These are phyloP conservation scores for Conus betulinus DNA, from an alignment of 1,140 invertebrate species.

Conservation along the genomic window DNA sequence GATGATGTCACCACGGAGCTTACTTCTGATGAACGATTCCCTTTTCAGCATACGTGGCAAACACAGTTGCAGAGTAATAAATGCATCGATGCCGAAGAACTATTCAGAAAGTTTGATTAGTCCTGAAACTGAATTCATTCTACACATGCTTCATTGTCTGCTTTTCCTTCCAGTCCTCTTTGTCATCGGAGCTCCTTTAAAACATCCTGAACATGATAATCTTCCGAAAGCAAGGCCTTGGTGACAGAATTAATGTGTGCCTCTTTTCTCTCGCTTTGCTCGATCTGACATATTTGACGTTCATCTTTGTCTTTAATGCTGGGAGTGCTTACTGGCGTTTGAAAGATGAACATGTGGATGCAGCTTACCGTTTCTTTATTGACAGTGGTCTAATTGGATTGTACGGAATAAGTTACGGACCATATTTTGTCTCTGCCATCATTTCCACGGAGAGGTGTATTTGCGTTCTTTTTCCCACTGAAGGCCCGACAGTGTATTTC, in stretches of 20 bases:
- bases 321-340: not conserved
- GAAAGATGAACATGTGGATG: not conserved
- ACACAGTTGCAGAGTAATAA: not conserved
- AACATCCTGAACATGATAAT: constrained; percentile 8
- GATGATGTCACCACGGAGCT: no score
- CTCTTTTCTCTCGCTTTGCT: not conserved
- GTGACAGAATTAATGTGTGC: constrained; percentile 11
- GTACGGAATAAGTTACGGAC: not conserved
- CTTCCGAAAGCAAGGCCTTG: not conserved
- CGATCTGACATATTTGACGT: not conserved
- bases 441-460: not conserved
- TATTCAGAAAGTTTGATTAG: not conserved
- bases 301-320: not conserved
- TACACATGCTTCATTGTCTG: not conserved
- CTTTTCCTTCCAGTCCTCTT: not conserved
- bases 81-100: not conserved
- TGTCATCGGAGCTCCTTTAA: not conserved
- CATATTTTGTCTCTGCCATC: not conserved
- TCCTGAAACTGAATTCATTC: not conserved
- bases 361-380: not conserved
- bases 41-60: no score
- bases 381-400: not conserved
- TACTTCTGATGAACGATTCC: no score
- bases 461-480: not conserved
- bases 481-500: not conserved